Evolutionary conservation across 2,113 vertebrate genomes (phyloP).

Genomic region (Lontra canadensis): DNA sequence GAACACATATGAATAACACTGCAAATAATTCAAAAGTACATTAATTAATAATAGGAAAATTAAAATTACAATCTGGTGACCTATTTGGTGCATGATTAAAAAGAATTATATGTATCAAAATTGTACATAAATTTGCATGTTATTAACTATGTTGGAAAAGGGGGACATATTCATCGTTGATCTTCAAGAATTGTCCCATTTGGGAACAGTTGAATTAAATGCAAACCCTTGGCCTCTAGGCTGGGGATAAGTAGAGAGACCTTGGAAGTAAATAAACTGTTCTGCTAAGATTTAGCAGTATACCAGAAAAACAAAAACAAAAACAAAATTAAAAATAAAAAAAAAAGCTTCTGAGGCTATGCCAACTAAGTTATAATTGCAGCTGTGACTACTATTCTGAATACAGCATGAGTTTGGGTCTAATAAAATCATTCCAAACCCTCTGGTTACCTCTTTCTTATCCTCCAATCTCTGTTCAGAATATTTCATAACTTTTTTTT

Average conservation of each 20-base stretch:
- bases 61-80: conserved; percentile 48
- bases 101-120: conserved; percentile 41
- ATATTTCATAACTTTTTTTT: not conserved
- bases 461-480: not conserved
- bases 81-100: conserved; percentile 9
- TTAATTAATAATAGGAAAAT: conserved; percentile 38
- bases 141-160: not conserved
- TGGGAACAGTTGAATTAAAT: conserved; percentile 15
- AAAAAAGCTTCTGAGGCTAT: not conserved
- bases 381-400: not conserved
- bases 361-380: conserved; percentile 21
- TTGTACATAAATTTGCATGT: not conserved
- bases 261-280: not conserved
- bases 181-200: not conserved
- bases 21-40: conserved; percentile 47
- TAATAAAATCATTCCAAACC: not conserved
- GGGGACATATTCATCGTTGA: conserved; percentile 19
- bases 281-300: conserved; percentile 24
- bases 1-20: not conserved
- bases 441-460: not conserved
- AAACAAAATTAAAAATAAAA: not conserved
- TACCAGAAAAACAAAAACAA: not conserved
- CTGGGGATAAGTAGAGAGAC: not conserved
- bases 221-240: not conserved
- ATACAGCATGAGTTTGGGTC: not conserved